These are phyloP conservation scores for Meiosimyza platycephala DNA, from an alignment of 2,888 invertebrate species.

Conservation along the genomic window DNA sequence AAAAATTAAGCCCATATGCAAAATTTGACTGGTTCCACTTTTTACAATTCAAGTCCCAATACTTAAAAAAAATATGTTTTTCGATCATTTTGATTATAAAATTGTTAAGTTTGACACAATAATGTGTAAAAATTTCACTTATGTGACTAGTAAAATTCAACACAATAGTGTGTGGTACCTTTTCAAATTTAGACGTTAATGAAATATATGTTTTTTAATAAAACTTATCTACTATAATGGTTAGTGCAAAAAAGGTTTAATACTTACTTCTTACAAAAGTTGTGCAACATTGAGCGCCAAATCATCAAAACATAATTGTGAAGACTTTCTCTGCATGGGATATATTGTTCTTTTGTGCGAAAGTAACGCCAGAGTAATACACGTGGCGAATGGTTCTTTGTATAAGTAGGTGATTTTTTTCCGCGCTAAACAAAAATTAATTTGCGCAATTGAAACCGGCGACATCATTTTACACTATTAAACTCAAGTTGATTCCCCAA, in stretches of 20 bases:
- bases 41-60: too few species aligned
- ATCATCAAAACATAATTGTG: neutral
- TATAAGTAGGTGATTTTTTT: constrained; percentile 23
- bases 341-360: neutral
- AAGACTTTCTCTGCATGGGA: neutral
- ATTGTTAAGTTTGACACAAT: too few species aligned
- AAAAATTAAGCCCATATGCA: too few species aligned
- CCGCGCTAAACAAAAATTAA: constrained; percentile 34
- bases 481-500: neutral
- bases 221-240: too few species aligned
- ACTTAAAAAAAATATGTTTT: too few species aligned
- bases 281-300: constrained; percentile 45
- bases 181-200: too few species aligned
- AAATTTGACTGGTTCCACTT: too few species aligned
- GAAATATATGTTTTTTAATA: too few species aligned
- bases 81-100: too few species aligned
- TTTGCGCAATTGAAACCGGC: constrained; percentile 32
- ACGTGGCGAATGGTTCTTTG: neutral
- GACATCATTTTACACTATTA: neutral
- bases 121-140: too few species aligned
- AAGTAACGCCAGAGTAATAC: neutral
- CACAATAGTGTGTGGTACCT: too few species aligned
- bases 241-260: neutral
- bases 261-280: constrained; percentile 44
- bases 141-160: too few species aligned